Evolutionary conservation across 53 echinoderm and acorn worm genomes (phyloP), one percentile per base, ranked within the genome.

Genomic region (Luidia sarsii): DNA sequence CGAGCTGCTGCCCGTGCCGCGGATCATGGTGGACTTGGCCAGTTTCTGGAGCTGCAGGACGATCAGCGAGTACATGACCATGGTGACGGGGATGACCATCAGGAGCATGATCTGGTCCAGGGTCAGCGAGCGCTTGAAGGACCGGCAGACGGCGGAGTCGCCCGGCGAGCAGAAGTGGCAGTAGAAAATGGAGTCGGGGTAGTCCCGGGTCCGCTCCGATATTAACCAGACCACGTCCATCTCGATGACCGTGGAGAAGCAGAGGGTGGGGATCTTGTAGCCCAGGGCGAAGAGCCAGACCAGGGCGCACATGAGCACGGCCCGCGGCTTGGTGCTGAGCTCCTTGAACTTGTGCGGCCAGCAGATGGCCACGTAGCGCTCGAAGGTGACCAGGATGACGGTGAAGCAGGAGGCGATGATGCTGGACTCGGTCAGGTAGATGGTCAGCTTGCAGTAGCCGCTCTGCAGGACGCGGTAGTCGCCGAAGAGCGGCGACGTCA

Each of bases 311-410:
- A 92, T 61, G 25, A 87, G 82, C n/a, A 95, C 85, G 7, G 95
- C 92, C 29, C 92, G 81, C 3, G 92, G 90, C 57, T 70, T 88
- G 25, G 95, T 92, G 83, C 95, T 95, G 32, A 95, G 75, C 43
- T 87, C 87, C 57, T 90, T 92, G 81, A 95, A 95, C 53, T 90
- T 95, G 50, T 90, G 87, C 19, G 95, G 95, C 95, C 92, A 92
- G 39, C 95, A 95, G 16, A 92, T 95, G 29, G 92, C 92, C 0
- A 95, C 77, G 48, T 95, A 95, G 2, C 95, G 85, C 67, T 95
- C 95, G n/a, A 95, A 81, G 1, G 95, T 95, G 3, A 95, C 92
- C 64, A 95, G 50, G 53, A 95, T 92, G 33, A 95, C 92, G 5
- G 92, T 95, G 61, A 87, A 85, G 20, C 92, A 87, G 11, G 95